These are phyloP conservation scores for Arrhamphus sclerolepis DNA, from an alignment of 2,797 vertebrate species.

Conservation along the genomic window DNA sequence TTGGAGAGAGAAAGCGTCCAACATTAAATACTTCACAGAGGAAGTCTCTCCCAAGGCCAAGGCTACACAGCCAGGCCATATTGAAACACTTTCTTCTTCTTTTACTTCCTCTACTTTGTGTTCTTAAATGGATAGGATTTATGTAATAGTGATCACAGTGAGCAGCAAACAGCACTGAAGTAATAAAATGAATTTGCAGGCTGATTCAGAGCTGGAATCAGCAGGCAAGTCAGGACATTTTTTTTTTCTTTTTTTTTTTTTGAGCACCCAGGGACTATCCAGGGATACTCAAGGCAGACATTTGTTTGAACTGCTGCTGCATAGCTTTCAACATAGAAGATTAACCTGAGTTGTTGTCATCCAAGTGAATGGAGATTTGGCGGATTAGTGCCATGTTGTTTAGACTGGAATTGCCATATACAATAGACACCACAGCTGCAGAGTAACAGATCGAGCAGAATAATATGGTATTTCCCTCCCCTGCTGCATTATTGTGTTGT, in stretches of 20 bases:
- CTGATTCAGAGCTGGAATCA: slow-evolving; percentile 52
- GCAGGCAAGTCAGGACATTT: slow-evolving; percentile 54
- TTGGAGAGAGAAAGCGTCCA: slow-evolving; percentile 80
- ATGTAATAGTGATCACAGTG: slow-evolving; percentile 69
- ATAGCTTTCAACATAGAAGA: slow-evolving; percentile 68
- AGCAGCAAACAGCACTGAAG: slow-evolving; percentile 41
- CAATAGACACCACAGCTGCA: slow-evolving; percentile 72
- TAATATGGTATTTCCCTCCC: slow-evolving; percentile 46
- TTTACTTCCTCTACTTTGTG: slow-evolving; percentile 72
- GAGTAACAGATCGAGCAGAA: slow-evolving; percentile 58
- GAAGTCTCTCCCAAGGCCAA: slow-evolving; percentile 79
- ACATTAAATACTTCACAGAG: slow-evolving; percentile 81
- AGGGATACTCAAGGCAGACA: slow-evolving; percentile 33
- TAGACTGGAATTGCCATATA: slow-evolving; percentile 73
- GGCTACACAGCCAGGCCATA: slow-evolving; percentile 70
- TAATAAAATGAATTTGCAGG: slow-evolving; percentile 56
- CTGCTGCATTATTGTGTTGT: slow-evolving; percentile 39
- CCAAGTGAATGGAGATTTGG: slow-evolving; percentile 70
- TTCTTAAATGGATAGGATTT: slow-evolving; percentile 76
- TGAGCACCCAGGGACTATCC: slow-evolving; percentile 29
- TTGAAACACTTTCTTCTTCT: slow-evolving; percentile 78
- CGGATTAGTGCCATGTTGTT: slow-evolving; percentile 76
- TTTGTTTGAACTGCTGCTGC: slow-evolving; percentile 60
- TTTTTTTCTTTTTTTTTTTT: slow-evolving; percentile 48
- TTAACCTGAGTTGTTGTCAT: slow-evolving; percentile 74